Evolutionary conservation across 1,140 invertebrate species (phyloP).

Genomic region (Mactra quadrangularis): DNA sequence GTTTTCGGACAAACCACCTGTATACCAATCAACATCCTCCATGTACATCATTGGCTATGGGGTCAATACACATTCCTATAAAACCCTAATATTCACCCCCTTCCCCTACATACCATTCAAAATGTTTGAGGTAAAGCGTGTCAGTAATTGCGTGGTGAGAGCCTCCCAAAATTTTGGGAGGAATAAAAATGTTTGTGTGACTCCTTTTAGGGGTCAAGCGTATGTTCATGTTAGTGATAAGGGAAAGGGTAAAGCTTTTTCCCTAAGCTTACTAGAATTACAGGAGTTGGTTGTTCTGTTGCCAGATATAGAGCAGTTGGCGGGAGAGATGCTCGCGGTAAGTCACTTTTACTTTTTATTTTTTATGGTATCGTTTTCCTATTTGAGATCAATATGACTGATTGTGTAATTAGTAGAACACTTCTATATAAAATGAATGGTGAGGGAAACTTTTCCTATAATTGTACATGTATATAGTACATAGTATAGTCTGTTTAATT

Average conservation of each 20-base stretch:
- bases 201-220: background rate
- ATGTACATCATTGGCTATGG: no score
- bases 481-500: no score
- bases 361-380: background rate
- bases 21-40: no score
- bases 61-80: no score
- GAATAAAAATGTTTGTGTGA: background rate
- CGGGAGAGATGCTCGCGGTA: background rate
- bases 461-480: no score
- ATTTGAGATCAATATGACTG: background rate
- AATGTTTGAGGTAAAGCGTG: no score
- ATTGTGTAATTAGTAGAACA: background rate
- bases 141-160: no score
- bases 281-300: background rate
- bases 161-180: constrained; percentile 7
- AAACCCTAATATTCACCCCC: no score
- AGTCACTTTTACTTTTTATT: background rate
- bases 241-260: background rate
- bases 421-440: background rate
- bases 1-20: no score
- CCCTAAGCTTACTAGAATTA: background rate
- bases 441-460: no score
- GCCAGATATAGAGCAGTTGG: background rate
- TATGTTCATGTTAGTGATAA: background rate
- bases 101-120: no score